Evolutionary conservation across 1,140 invertebrate genomes (phyloP), one percentile per base, ranked within the genome.

Genomic region (Drosophila paulistorum): DNA sequence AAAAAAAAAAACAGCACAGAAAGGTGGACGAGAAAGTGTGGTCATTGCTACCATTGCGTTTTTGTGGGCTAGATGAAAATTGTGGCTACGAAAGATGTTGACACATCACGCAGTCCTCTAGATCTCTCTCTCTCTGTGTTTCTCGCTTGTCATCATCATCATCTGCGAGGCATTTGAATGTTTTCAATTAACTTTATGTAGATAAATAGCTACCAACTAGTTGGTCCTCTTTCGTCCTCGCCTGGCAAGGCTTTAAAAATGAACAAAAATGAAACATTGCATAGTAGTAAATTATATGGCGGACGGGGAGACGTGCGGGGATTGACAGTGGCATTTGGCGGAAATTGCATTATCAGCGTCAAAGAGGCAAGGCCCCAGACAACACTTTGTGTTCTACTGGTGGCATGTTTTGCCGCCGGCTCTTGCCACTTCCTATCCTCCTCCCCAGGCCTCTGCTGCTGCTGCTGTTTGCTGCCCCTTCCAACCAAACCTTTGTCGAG

Each of bases 321-420:
- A 45, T 55, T 58, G 54, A 45, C 6, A 14, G 33, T 51, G 54
- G 54, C 6, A 14, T 20, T 20, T 57, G 76, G 76, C 83, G 84
- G 84, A 89, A 89, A 89, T 89, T 89, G 80, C 84, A 89, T 89
- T 89, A 89, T 89, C 84, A 87, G 85, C 84, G 84, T 89, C 84
- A 89, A 89, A 84, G 85, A 54, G 30, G 45, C 17, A 66, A 51
- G 51, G 35, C 48, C 14, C 14, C 51, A 23, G 61, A 60, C 23
- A 57, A 65, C 11, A 63, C 68, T 14, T 37, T 35, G 23, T 35
- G 23, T 59, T 54, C 59, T 39, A 3, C 69, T 71, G 48, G 62
- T 77, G 75, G 75, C 75, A 77, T 75, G 78, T 68, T 85, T 74
- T 85, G 70, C 68, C 74, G 65, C 67, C 79, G 77, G 83, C 84